Evolutionary conservation across 1,140 invertebrate species (phyloP), one percentile per base, ranked within the genome.

Genomic region (Archivesica marissinica): DNA sequence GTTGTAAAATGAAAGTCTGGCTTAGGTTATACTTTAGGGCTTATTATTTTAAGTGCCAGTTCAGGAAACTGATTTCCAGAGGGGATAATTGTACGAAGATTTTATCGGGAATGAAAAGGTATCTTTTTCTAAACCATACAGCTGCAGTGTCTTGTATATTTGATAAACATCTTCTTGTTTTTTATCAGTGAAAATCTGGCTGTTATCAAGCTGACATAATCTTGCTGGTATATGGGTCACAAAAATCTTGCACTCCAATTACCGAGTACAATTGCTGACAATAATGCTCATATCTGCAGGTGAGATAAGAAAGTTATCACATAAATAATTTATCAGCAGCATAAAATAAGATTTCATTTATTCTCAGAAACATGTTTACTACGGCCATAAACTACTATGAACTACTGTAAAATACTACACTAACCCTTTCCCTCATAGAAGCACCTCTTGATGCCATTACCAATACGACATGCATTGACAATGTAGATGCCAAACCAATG

Each of bases 91-190:
- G 6, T 33, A 72, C 30, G 68, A 33, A 47, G 41, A 72, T 72
- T 33, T 72, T 47, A 72, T 72, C 68, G 17, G 11, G 13, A 20
- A 72, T 72, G 68, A 52, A 72, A 72, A 50, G 41, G 50, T 47
- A 72, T 47, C 39, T 47, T 72, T 33, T 72, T 9, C 41, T 72
- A 28, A 72, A 72, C 50, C 17, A 2, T 33, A 44, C 68, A 72
- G 68, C 68, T 72, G 68, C 44, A 72, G 38, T 72, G 15, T 23
- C 28, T n/a, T 47, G 44, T 47, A 20, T 47, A 52, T 72, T 66
- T 50, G 68, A 72, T 72, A 72, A 47, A 72, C 68, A 72, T 72
- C 68, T 72, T 44, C 68, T 72, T 72, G 41, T 9, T 11, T 23
- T 66, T 72, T 47, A 72, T 72, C 68, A 52, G 25, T 15, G 13